Percentiles rank a stretch among this genome's conserved stretches.
These are phyloP conservation scores for Morelia viridis DNA, from an alignment of 2,797 vertebrate genomes.

Conservation along the genomic window DNA sequence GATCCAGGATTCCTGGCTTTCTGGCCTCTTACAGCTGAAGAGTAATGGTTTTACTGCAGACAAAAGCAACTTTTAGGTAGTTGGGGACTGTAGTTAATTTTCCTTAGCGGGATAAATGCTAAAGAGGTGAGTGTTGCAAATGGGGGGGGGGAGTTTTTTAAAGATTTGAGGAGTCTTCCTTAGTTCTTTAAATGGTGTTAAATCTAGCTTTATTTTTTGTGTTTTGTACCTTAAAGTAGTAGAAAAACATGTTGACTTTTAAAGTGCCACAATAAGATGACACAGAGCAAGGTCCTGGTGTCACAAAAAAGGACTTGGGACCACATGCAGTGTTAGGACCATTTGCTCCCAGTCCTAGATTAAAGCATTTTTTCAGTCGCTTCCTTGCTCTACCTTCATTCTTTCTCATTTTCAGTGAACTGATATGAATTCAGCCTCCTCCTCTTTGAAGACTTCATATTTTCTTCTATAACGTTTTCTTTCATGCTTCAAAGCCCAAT, in stretches of 20 bases:
- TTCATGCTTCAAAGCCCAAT: neutral
- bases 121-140: neutral
- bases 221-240: neutral
- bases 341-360: neutral
- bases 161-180: neutral
- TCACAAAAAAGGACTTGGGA: neutral
- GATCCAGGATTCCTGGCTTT: slow-evolving; percentile 18
- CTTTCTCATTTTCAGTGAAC: slow-evolving; percentile 55
- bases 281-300: neutral
- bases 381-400: slow-evolving; percentile 55
- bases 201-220: neutral
- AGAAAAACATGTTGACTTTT: neutral
- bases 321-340: neutral
- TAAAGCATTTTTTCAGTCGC: slow-evolving; percentile 14
- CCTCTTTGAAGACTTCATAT: neutral
- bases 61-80: slow-evolving; percentile 30
- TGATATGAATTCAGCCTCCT: slow-evolving; percentile 30
- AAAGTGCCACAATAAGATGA: neutral
- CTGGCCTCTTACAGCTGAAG: slow-evolving; percentile 34
- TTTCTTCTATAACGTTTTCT: slow-evolving; percentile 18
- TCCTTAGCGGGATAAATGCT: neutral
- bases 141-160: neutral
- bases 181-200: neutral
- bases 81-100: neutral
- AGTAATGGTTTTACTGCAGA: slow-evolving; percentile 46